Percentiles rank a stretch among this genome's conserved stretches.
Conservation (phyloP, 1,140 invertebrate species). For the Bombus waltoni region DNA sequence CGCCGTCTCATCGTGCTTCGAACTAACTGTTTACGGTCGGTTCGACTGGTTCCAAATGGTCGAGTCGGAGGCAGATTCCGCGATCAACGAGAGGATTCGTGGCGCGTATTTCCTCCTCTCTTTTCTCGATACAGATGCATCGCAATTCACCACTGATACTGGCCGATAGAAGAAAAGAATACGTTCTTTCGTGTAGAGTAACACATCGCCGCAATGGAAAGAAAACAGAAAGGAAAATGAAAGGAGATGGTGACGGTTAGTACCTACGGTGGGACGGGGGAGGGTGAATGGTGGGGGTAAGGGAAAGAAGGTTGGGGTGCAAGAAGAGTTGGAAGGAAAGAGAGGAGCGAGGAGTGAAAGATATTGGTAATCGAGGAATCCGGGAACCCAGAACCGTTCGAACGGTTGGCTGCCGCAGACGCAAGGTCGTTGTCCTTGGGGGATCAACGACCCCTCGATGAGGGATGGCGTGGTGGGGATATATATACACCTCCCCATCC, state of each 20-base stretch:
- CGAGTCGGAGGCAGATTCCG: background rate
- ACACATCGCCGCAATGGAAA: background rate
- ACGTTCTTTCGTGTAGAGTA: no score
- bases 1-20: background rate
- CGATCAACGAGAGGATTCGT: background rate
- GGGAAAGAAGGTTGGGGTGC: conserved; percentile 40
- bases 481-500: conserved; percentile 68
- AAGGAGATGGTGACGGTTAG: conserved; percentile 57
- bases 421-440: conserved; percentile 83
- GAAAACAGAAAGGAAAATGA: conserved; percentile 63
- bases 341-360: conserved; percentile 63
- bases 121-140: no score
- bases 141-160: conserved; percentile 52
- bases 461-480: conserved; percentile 79
- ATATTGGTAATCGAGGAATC: conserved; percentile 80
- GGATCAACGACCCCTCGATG: conserved; percentile 83
- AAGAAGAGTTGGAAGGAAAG: conserved; percentile 28
- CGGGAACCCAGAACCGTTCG: conserved; percentile 80
- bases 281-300: conserved; percentile 2
- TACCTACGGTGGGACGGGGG: background rate
- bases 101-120: background rate
- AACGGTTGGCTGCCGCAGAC: conserved; percentile 78
- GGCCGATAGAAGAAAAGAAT: conserved; percentile 17
- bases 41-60: conserved; percentile 28
- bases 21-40: conserved; percentile 20